Percentiles rank a stretch among this genome's conserved stretches.
phyloP scores from a whole-genome alignment of 2,113 vertebrate species.

The Cranoglanis bouderius region DNA sequence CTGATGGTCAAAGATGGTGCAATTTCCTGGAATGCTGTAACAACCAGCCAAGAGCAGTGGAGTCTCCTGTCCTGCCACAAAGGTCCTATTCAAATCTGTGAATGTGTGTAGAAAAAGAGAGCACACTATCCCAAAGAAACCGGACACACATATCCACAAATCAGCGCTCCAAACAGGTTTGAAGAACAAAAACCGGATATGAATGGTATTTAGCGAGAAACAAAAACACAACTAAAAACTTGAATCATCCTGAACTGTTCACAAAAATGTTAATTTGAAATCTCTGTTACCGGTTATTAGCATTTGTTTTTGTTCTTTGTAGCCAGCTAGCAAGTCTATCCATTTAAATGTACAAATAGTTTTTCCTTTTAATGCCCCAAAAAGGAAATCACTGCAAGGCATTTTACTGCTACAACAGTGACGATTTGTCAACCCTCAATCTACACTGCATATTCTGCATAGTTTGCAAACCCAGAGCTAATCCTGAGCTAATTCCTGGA shows the following conservation, averaged over 20 bases:
- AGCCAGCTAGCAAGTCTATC: background rate
- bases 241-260: background rate
- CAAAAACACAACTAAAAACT: background rate
- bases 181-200: background rate
- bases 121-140: background rate
- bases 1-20: background rate
- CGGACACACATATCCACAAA: background rate
- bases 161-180: background rate
- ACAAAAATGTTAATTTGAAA: background rate
- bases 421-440: background rate
- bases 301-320: background rate
- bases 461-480: background rate
- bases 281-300: background rate
- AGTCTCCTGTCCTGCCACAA: conserved; percentile 1
- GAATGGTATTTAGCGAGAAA: background rate
- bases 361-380: background rate
- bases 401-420: background rate
- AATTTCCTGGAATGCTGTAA: background rate
- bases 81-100: background rate
- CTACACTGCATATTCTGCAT: background rate
- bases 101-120: background rate
- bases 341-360: background rate
- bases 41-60: background rate
- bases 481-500: background rate
- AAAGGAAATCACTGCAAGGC: background rate